A percentile compares a stretch with the other conserved stretches of the same genome.
These are phyloP conservation scores for Diadumene lineata DNA, from an alignment of 92 coral and sea anemone species.

Conservation along the genomic window DNA sequence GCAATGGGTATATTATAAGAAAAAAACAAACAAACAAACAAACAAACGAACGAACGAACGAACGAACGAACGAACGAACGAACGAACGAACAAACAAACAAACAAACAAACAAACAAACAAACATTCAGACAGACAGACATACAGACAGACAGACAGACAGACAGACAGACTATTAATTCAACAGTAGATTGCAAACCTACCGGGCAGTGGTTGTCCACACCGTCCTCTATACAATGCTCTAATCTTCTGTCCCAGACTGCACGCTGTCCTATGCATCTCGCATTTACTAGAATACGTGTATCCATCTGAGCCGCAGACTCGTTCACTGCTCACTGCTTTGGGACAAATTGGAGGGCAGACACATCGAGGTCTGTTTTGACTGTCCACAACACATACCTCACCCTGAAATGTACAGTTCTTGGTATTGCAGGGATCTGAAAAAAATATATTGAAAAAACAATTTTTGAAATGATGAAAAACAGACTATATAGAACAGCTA, in stretches of 20 bases:
- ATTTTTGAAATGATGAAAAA: too few relatives aligned
- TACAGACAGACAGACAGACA: too few relatives aligned
- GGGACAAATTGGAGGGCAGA: constrained; percentile 71
- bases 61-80: too few relatives aligned
- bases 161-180: neutral
- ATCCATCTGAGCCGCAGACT: constrained; percentile 74
- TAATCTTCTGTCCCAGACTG: constrained; percentile 44
- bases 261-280: constrained; percentile 67
- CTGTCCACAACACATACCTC: constrained; percentile 55
- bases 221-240: constrained; percentile 20
- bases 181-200: neutral
- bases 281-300: constrained; percentile 56
- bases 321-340: constrained; percentile 16
- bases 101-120: too few relatives aligned
- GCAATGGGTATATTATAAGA: too few relatives aligned
- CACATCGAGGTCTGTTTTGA: constrained; percentile 48
- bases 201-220: constrained; percentile 15
- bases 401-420: constrained; percentile 57
- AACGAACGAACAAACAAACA: too few relatives aligned
- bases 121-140: too few relatives aligned
- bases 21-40: too few relatives aligned
- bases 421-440: constrained; percentile 62
- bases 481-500: too few relatives aligned
- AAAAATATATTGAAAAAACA: neutral
- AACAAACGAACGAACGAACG: too few relatives aligned